Conservation (phyloP, 2,797 vertebrate genomes). For the Tapirus indicus region DNA sequence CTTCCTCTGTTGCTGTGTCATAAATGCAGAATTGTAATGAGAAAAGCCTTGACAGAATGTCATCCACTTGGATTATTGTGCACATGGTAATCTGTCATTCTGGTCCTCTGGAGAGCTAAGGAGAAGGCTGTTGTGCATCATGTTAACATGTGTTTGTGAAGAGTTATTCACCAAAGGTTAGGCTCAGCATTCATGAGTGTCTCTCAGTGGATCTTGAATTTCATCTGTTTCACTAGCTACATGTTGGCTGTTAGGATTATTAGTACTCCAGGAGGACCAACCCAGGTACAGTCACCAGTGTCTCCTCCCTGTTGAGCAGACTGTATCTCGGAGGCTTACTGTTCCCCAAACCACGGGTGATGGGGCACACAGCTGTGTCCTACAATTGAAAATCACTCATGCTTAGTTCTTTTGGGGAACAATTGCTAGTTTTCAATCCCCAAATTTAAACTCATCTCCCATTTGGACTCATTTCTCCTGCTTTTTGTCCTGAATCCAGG, state of each 20-base stretch:
- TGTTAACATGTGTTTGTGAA: background rate
- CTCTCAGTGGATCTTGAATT: background rate
- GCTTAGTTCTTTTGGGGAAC: background rate
- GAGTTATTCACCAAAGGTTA: background rate
- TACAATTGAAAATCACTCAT: background rate
- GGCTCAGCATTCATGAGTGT: background rate
- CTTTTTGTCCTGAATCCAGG: background rate
- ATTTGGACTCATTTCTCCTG: background rate
- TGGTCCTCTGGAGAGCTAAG: background rate
- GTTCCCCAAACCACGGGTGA: background rate
- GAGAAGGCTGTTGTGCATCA: background rate
- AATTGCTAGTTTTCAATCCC: background rate
- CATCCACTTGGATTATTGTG: background rate
- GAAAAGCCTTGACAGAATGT: background rate
- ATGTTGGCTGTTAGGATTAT: background rate
- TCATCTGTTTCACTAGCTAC: conserved; percentile 30
- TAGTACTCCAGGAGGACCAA: background rate
- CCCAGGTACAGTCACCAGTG: background rate
- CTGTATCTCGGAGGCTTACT: background rate
- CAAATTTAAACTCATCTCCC: background rate
- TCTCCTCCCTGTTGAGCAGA: background rate
- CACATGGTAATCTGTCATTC: background rate
- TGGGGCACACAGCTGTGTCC: background rate
- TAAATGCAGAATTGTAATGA: background rate
- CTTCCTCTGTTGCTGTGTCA: background rate